Conservation (phyloP, 1,140 invertebrate genomes). For the Drosophila teissieri region DNA sequence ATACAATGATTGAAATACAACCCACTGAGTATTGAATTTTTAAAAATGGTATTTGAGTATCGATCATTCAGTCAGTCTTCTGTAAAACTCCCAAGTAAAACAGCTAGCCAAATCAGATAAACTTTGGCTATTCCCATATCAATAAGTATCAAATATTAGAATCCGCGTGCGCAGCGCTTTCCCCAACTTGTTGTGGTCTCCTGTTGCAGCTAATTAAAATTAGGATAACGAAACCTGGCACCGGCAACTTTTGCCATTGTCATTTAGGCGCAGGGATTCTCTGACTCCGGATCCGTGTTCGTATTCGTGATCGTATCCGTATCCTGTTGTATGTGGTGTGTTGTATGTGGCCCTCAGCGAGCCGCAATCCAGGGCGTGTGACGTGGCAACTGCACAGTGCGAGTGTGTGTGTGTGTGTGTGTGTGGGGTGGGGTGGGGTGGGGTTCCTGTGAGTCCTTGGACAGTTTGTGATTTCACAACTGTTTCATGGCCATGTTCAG, state of each 20-base stretch:
- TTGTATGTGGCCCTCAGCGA: constrained; percentile 5
- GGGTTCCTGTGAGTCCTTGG: constrained; percentile 3
- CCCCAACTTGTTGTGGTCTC: constrained; percentile 28
- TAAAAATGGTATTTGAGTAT: no score
- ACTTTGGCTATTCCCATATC: background rate
- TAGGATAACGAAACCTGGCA: constrained; percentile 48
- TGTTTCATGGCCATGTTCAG: constrained; percentile 39
- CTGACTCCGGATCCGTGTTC: background rate
- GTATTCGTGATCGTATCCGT: no score
- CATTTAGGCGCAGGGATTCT: constrained; percentile 54
- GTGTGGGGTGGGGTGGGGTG: no score
- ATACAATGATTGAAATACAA: no score
- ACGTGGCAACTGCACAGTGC: constrained; percentile 17
- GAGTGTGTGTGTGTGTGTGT: constrained; percentile 1
- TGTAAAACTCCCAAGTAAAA: no score
- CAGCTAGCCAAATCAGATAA: no score
- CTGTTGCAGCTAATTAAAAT: constrained; percentile 72
- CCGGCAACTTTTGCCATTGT: constrained; percentile 41
- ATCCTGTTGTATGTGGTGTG: background rate
- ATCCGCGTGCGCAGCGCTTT: background rate
- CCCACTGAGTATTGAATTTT: no score
- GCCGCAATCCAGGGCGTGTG: constrained; percentile 11
- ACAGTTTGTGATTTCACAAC: constrained; percentile 57
- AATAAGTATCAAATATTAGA: constrained; percentile 7
- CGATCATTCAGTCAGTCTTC: background rate